Percentiles rank a stretch among this genome's conserved stretches.
phyloP scores from a whole-genome alignment of 2,888 invertebrate genomes.

The Apamea sordens region DNA sequence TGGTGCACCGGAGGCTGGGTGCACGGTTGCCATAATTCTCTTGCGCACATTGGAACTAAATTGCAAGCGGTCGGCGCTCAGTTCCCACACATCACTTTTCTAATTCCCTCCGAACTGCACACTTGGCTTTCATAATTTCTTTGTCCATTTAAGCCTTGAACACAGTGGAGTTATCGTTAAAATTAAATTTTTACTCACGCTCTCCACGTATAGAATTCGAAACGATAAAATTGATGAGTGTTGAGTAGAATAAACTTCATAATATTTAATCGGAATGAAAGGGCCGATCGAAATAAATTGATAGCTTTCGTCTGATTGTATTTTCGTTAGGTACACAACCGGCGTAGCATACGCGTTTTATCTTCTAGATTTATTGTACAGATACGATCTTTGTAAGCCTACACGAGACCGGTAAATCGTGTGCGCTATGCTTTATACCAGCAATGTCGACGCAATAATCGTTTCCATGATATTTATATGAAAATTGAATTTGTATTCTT shows the following conservation, averaged over 20 bases:
- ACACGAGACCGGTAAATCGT: conserved; percentile 79
- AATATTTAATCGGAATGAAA: conserved; percentile 72
- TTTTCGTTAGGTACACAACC: conserved; percentile 76
- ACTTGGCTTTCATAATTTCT: conserved; percentile 78
- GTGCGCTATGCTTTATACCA: conserved; percentile 78
- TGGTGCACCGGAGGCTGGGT: conserved; percentile 73
- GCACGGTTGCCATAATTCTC: conserved; percentile 87
- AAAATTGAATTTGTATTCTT: conserved; percentile 66
- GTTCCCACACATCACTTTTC: conserved; percentile 89
- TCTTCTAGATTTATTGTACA: conserved; percentile 88
- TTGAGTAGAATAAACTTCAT: conserved; percentile 70
- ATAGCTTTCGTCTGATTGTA: conserved; percentile 74
- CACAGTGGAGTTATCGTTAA: conserved; percentile 46
- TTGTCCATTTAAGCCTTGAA: conserved; percentile 70
- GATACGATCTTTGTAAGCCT: conserved; percentile 86
- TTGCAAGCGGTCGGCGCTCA: conserved; percentile 77
- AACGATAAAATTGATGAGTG: conserved; percentile 65
- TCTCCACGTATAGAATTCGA: conserved; percentile 53
- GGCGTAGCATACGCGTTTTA: conserved; percentile 75
- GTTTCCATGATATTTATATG: conserved; percentile 65
- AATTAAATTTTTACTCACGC: conserved; percentile 51
- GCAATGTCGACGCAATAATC: conserved; percentile 67
- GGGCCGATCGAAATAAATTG: conserved; percentile 74
- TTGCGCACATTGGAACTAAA: conserved; percentile 83
- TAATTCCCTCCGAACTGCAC: conserved; percentile 79